Percentiles rank a stretch among this genome's conserved stretches.
Conservation (phyloP, 2,113 vertebrate species). For the Uria aalge region DNA sequence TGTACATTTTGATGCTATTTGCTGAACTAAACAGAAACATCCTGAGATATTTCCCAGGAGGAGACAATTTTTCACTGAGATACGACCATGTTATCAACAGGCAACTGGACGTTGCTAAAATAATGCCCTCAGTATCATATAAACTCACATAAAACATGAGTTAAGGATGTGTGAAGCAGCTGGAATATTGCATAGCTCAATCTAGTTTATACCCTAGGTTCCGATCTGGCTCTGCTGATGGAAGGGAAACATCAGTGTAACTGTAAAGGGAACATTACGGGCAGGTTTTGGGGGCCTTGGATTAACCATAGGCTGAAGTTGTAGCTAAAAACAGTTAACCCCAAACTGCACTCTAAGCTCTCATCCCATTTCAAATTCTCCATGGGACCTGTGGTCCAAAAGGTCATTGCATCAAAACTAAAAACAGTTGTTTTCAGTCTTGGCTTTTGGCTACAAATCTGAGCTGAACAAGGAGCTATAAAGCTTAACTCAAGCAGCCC, state of each 20-base stretch:
- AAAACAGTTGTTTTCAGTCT: not conserved
- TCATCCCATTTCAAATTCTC: not conserved
- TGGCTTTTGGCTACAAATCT: not conserved
- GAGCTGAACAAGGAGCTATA: not conserved
- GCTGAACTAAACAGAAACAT: conserved; percentile 36
- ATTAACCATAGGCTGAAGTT: not conserved
- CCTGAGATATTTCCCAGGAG: conserved; percentile 12
- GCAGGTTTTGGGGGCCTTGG: not conserved
- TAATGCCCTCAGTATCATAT: not conserved
- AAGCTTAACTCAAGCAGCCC: not conserved
- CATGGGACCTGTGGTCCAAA: not conserved
- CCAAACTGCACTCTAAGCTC: not conserved
- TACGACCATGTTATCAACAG: not conserved
- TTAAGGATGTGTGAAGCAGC: not conserved
- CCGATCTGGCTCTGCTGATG: not conserved
- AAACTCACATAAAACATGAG: conserved; percentile 1
- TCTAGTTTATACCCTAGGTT: not conserved
- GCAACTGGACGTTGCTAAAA: not conserved
- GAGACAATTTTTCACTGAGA: not conserved
- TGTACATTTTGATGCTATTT: not conserved
- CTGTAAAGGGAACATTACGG: not conserved
- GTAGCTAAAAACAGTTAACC: not conserved
- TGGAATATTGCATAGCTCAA: not conserved
- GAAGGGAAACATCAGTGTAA: not conserved
- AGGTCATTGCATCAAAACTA: not conserved